Conservation (phyloP, 2,113 vertebrate species). For the Platycercus adscitus region DNA sequence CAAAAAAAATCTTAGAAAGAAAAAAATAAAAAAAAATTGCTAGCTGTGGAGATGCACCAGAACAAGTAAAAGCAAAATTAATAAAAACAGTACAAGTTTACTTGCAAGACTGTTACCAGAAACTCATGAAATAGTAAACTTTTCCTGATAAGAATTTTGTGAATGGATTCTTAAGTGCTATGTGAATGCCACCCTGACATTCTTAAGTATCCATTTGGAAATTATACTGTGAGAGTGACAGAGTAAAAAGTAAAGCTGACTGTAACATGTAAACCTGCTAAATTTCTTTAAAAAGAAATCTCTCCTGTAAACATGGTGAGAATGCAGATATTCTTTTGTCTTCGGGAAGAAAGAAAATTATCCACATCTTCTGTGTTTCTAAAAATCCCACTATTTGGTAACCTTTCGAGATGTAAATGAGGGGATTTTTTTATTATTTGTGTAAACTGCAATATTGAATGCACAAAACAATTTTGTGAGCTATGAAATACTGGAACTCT, state of each 20-base stretch:
- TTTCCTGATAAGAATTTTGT: neutral
- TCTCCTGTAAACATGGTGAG: neutral
- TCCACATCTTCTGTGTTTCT: neutral
- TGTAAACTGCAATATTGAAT: neutral
- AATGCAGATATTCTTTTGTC: neutral
- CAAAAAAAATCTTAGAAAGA: neutral
- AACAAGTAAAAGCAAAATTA: neutral
- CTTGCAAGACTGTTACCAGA: neutral
- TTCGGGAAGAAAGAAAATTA: neutral
- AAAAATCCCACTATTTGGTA: neutral
- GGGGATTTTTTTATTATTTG: neutral
- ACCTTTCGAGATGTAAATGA: neutral
- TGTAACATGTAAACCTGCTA: neutral
- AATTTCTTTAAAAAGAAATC: neutral
- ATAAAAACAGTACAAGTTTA: neutral
- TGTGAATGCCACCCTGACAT: neutral
- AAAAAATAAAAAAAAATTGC: neutral
- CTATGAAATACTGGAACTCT: neutral
- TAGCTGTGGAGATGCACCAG: neutral
- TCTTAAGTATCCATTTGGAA: neutral
- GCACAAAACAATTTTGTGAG: neutral
- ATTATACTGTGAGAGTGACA: neutral
- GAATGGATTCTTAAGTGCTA: neutral
- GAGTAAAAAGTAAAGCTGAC: neutral
- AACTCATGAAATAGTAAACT: neutral